Base-by-base conservation (phyloP, 2,888 invertebrate species). In the Ectobius pallidus region DNA sequence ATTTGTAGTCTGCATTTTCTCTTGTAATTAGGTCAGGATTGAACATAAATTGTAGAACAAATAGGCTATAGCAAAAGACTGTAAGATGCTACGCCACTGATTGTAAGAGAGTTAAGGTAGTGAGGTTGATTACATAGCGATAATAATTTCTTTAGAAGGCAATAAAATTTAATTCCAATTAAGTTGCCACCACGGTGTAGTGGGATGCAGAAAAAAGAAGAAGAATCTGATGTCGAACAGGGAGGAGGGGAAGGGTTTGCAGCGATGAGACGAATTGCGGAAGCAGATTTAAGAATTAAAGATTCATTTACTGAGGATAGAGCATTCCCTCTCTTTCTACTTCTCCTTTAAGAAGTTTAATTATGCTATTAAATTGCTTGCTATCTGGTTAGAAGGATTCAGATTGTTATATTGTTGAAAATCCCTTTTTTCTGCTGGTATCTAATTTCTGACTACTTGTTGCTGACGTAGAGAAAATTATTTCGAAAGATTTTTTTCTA, bases 91-190 rank as follows among this genome's bases (percentile, higher is more conserved):
- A 34, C 34, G 46, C 46, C 16, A 46, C 16, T n/a, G 46, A 14
- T 6, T 46, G 58, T 3, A 58, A 3, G 58, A 34, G 32, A n/a
- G 30, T 3, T 58, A 11, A 25, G 16, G 52, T 25, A 2, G 30
- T 1, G 30, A 11, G 58, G 1, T 58, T 58, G 32, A 58, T 58
- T 58, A 58, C 58, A 58, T n/a, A 58, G n/a, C n/a, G 58, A n/a
- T 58, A 58, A 58, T 58, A 14, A 58, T 58, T 58, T 30, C 58
- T 58, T 58, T 2, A 58, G 58, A 58, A 25, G 55, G 27, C 30
- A 58, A 58, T 58, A 58, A 58, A 30, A 58, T 58, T 32, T 58
- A 30, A 2, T 30, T 30, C 58, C 30, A 30, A 30, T 58, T 58
- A 58, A 22, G 55, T 25, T 6, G n/a, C 58, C 58, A 58, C 58